These are phyloP conservation scores for Pelochelys cantorii DNA, from an alignment of 2,797 vertebrate species.

Conservation along the genomic window DNA sequence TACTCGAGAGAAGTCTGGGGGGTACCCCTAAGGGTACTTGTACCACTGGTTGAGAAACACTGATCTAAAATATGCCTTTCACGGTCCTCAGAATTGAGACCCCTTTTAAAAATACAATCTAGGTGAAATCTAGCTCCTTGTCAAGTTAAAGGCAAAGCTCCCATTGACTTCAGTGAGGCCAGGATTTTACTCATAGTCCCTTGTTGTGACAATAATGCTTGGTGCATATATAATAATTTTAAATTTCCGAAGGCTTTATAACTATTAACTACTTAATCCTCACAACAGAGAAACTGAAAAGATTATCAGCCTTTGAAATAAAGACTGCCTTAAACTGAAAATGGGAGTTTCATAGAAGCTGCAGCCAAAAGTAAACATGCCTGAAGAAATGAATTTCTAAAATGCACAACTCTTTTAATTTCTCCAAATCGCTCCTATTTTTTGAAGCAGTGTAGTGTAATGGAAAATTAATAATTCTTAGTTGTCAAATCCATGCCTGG, in stretches of 20 bases:
- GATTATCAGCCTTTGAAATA: neutral
- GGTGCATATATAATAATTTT: neutral
- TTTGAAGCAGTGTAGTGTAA: neutral
- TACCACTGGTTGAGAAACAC: too few species aligned
- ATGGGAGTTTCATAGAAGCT: slow-evolving; percentile 13
- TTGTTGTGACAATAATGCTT: neutral
- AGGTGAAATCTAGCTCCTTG: neutral
- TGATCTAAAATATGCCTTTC: neutral
- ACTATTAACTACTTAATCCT: slow-evolving; percentile 12
- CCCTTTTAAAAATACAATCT: neutral
- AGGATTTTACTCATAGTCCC: neutral
- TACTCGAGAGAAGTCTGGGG: too few species aligned
- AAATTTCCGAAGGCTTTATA: neutral
- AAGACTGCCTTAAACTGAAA: neutral
- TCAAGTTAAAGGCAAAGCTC: neutral
- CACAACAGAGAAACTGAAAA: slow-evolving; percentile 3
- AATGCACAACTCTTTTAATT: neutral
- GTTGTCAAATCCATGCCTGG: neutral
- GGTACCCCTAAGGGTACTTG: too few species aligned
- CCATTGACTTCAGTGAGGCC: neutral
- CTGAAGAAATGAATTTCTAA: slow-evolving; percentile 13
- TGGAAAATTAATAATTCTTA: slow-evolving; percentile 13
- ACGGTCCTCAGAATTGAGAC: neutral
- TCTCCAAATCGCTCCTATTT: slow-evolving; percentile 17
- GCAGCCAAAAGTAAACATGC: slow-evolving; percentile 12